Evolutionary conservation across 2,888 invertebrate species (phyloP).

Genomic region (Caenorhabditis sulstoni): DNA sequence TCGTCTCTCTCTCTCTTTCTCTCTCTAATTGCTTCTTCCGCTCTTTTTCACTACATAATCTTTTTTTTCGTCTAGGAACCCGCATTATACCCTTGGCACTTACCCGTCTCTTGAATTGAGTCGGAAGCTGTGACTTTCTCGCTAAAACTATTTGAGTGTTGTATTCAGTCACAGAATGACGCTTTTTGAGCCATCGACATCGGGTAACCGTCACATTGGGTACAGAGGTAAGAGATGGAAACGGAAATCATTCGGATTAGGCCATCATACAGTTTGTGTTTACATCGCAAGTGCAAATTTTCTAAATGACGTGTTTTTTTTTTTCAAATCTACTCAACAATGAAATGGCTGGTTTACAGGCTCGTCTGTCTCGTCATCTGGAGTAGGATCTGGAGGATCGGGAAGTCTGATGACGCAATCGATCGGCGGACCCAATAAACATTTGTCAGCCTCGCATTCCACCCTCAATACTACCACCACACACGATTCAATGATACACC

Average conservation of each 20-base stretch:
- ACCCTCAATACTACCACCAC: constrained; percentile 61
- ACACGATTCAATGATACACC: constrained; percentile 55
- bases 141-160: constrained; percentile 21
- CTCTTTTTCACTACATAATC: constrained; percentile 7
- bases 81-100: neutral
- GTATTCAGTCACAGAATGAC: constrained; percentile 50
- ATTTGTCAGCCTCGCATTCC: constrained; percentile 71
- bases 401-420: constrained; percentile 61
- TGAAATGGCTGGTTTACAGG: constrained; percentile 32
- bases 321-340: no score
- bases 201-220: constrained; percentile 41
- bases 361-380: constrained; percentile 65
- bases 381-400: constrained; percentile 59
- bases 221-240: constrained; percentile 50
- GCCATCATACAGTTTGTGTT: neutral
- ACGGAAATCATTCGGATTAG: constrained; percentile 5
- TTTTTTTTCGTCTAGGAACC: constrained; percentile 22
- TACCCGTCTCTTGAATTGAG: no score
- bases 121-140: constrained; percentile 13
- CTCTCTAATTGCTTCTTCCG: constrained; percentile 6
- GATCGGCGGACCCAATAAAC: constrained; percentile 61
- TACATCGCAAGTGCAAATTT: constrained; percentile 16
- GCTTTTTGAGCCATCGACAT: constrained; percentile 63
- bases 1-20: constrained; percentile 17
- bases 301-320: constrained; percentile 9